Evolutionary conservation across 2,113 vertebrate species (phyloP), one percentile per base, ranked within the genome.

Genomic region (Aptenodytes patagonicus): DNA sequence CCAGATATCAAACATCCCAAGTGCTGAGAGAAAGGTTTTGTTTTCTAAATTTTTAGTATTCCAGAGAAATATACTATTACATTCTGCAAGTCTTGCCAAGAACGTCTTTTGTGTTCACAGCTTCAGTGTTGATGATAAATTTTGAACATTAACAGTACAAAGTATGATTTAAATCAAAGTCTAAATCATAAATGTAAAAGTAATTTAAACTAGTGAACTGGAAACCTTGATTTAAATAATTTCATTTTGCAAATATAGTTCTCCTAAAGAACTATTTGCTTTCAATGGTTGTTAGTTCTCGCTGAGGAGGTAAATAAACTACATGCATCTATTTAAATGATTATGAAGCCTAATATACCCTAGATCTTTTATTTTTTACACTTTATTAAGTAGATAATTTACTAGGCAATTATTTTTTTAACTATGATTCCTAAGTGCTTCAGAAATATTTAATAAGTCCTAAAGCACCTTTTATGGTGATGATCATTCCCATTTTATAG

Each of bases 211-310:
- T 58, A 87, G 10, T 61, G 84, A 96, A 94, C 75, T 60, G 58
- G 87, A 97, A 97, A 91, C 26, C 51, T 61, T 76, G 13, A 95
- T 93, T 89, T 95, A 85, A 97, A 82, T 93, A 83, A 95, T 77
- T 44, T 80, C 68, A 58, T 95, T 94, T 62, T 94, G 76, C 82
- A 94, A 92, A 58, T 72, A 69, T 0, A 91, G 66, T 51, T 94
- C 81, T 91, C 70, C 78, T 70, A 62, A 85, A 88, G 89, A 93
- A 73, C 46, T 87, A 47, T 90, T 93, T 87, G 60, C 62, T 90
- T 89, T 85, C 84, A 83, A 5, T 26, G 44, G 73, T 18, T 77
- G 66, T 75, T 95, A 82, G 52, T 31, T 87, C 58, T 93, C 5
- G 1, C 71, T 62, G 58, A 91, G 58, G 68, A 96, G 91, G 93